A percentile compares a stretch with the other conserved stretches of the same genome.
phyloP scores from a whole-genome alignment of 2,888 invertebrate genomes.

The Automeris io region DNA sequence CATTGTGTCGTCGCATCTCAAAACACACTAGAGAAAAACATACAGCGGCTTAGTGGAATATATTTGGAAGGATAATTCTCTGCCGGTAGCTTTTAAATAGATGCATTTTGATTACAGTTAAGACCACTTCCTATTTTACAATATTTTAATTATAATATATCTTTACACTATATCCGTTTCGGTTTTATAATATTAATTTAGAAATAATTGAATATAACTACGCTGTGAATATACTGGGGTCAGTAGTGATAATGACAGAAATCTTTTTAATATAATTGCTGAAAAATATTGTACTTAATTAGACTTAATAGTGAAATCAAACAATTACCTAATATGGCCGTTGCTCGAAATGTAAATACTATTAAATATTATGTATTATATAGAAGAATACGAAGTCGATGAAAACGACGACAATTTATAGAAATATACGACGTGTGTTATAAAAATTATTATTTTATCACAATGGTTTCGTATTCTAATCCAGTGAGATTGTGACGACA shows the following conservation, averaged over 20 bases:
- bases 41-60: constrained; percentile 17
- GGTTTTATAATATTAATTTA: too few relatives aligned
- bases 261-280: too few relatives aligned
- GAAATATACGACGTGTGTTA: not conserved
- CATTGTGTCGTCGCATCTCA: constrained; percentile 31
- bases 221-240: too few relatives aligned
- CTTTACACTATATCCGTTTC: too few relatives aligned
- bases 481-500: constrained; percentile 33
- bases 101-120: too few relatives aligned
- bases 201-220: too few relatives aligned
- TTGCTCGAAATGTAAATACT: not conserved
- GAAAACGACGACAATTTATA: not conserved
- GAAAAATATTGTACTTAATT: too few relatives aligned
- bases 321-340: not conserved
- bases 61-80: constrained; percentile 14
- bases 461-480: not conserved
- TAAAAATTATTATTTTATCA: constrained; percentile 7
- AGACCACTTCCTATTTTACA: too few relatives aligned
- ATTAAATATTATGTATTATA: not conserved
- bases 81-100: constrained; percentile 6
- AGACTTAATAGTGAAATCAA: not conserved
- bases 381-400: not conserved
- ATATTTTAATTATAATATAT: too few relatives aligned
- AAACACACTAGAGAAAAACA: constrained; percentile 29
- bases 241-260: too few relatives aligned